phyloP scores from a whole-genome alignment of 2,888 invertebrate species.

The Girardia tigrina region DNA sequence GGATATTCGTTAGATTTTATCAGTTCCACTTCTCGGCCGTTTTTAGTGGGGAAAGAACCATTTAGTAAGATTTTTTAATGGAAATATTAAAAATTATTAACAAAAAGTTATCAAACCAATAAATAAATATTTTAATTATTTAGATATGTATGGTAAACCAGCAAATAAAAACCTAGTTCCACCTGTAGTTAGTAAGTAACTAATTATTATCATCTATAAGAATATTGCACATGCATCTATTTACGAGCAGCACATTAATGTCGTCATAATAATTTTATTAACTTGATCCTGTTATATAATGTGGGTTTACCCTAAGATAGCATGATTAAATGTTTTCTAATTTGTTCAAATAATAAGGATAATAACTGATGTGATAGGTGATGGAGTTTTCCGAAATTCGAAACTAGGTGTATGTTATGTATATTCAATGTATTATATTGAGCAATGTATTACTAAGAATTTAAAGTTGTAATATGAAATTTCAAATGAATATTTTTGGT shows the following conservation, averaged over 20 bases:
- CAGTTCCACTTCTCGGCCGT: not conserved
- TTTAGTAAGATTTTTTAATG: not conserved
- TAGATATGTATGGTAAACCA: constrained; percentile 12
- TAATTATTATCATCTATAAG: no score
- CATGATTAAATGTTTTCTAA: not conserved
- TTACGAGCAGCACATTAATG: not conserved
- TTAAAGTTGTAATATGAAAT: no score
- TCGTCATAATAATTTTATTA: not conserved
- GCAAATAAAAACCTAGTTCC: not conserved
- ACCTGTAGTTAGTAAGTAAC: constrained; percentile 5
- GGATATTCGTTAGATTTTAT: constrained; percentile 15
- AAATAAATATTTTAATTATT: not conserved
- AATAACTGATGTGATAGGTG: no score
- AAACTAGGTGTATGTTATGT: no score
- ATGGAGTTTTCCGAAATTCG: no score
- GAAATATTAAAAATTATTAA: not conserved
- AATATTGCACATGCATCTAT: not conserved
- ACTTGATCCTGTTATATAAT: not conserved
- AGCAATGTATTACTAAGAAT: no score
- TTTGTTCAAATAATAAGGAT: no score
- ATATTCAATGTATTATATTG: no score
- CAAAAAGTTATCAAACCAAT: not conserved
- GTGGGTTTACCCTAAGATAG: not conserved
- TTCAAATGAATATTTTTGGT: no score
- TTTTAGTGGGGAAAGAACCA: not conserved